Conservation (phyloP, 2,113 vertebrate species). For the Eudyptes chrysolophus region DNA sequence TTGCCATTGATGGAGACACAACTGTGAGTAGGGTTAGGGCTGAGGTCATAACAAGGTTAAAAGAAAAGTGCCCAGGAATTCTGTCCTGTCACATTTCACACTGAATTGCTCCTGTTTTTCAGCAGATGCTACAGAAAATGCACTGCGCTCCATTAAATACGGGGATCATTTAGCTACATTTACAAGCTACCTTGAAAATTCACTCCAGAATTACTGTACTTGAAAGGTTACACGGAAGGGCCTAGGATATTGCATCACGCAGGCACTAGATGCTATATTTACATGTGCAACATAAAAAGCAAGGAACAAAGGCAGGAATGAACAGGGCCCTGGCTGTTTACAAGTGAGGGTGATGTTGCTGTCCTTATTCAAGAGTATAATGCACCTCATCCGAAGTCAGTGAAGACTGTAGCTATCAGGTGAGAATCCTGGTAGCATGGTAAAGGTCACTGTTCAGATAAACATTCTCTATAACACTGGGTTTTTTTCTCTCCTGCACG, state of each 20-base stretch:
- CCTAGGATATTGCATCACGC: background rate
- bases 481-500: background rate
- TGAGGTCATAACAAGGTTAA: slow-evolving; percentile 58
- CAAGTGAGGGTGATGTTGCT: background rate
- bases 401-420: background rate
- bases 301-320: background rate
- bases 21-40: slow-evolving; percentile 22
- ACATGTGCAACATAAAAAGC: background rate
- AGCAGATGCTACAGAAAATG: slow-evolving; percentile 34
- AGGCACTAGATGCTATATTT: background rate
- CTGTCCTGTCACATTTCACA: slow-evolving; percentile 51
- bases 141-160: background rate
- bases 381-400: background rate
- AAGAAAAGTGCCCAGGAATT: slow-evolving; percentile 52
- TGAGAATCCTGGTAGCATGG: background rate
- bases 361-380: background rate
- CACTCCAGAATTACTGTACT: background rate
- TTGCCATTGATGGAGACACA: slow-evolving; percentile 43
- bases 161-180: slow-evolving; percentile 29
- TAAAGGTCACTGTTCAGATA: background rate
- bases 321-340: background rate
- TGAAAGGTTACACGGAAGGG: background rate
- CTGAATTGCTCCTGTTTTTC: slow-evolving; percentile 16
- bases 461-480: background rate
- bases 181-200: slow-evolving; percentile 31